phyloP scores from a whole-genome alignment of 2,888 invertebrate species.

The Mamestra brassicae region DNA sequence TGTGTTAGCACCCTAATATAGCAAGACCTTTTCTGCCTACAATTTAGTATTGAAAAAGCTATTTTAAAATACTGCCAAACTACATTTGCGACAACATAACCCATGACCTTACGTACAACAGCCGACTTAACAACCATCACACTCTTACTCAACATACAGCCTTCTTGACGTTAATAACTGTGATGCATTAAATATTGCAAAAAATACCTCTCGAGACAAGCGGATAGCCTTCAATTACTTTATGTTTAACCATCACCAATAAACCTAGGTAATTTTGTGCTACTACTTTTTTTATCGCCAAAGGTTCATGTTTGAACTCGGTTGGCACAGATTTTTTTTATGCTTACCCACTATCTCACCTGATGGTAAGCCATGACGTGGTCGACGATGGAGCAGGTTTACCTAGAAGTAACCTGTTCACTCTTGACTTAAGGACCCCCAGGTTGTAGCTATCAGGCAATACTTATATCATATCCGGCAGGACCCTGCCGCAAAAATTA shows the following conservation, averaged over 20 bases:
- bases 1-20: too few species aligned
- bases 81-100: slow-evolving; percentile 12
- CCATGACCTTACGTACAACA: slow-evolving; percentile 22
- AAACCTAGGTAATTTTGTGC: not conserved
- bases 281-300: slow-evolving; percentile 3
- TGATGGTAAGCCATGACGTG: too few species aligned
- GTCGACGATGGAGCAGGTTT: too few species aligned
- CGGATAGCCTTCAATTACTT: slow-evolving; percentile 27
- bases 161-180: slow-evolving; percentile 9
- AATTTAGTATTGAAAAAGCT: not conserved
- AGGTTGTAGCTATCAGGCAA: too few species aligned
- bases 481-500: too few species aligned
- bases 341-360: too few species aligned
- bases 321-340: too few species aligned
- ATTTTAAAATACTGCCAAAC: not conserved
- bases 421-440: too few species aligned
- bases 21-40: too few species aligned
- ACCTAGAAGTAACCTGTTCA: too few species aligned
- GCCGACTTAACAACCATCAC: slow-evolving; percentile 10
- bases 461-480: too few species aligned
- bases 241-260: slow-evolving; percentile 10
- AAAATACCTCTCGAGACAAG: slow-evolving; percentile 36
- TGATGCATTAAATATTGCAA: slow-evolving; percentile 51
- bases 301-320: too few species aligned
- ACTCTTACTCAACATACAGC: slow-evolving; percentile 4